These are phyloP conservation scores for Alcedo quadribrachys DNA, from an alignment of 2,797 vertebrate species.

Conservation along the genomic window DNA sequence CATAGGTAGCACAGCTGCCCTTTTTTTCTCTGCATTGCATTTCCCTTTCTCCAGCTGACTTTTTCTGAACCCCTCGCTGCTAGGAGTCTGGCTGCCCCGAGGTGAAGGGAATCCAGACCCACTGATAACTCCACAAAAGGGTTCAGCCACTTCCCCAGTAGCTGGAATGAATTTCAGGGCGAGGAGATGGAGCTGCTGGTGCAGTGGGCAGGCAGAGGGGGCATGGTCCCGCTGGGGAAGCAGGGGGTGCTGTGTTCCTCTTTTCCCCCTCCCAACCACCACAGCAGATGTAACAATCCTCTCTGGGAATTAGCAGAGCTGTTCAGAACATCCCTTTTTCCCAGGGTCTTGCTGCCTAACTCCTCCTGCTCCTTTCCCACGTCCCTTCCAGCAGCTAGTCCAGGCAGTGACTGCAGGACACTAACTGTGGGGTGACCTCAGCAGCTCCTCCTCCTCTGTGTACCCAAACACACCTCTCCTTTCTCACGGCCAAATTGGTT, in stretches of 20 bases:
- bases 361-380: conserved; percentile 39
- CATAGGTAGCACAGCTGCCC: background rate
- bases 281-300: background rate
- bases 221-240: accelerated
- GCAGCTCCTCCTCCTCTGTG: conserved; percentile 34
- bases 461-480: conserved; percentile 27
- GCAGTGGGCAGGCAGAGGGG: background rate
- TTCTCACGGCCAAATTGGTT: background rate
- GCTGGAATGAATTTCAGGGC: background rate
- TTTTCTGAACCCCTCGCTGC: conserved; percentile 56
- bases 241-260: background rate
- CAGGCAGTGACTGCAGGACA: conserved; percentile 44
- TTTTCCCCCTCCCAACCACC: background rate
- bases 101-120: conserved; percentile 40
- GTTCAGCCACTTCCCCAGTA: conserved; percentile 18
- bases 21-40: background rate
- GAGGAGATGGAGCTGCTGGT: background rate
- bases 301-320: conserved; percentile 28
- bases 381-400: conserved; percentile 18
- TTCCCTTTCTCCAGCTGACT: background rate
- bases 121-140: conserved; percentile 44
- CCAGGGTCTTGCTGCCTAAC: conserved; percentile 61
- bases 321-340: conserved; percentile 25
- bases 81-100: conserved; percentile 44
- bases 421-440: conserved; percentile 50